Conservation (phyloP, 2,113 vertebrate genomes). For the Brachirus orientalis region DNA sequence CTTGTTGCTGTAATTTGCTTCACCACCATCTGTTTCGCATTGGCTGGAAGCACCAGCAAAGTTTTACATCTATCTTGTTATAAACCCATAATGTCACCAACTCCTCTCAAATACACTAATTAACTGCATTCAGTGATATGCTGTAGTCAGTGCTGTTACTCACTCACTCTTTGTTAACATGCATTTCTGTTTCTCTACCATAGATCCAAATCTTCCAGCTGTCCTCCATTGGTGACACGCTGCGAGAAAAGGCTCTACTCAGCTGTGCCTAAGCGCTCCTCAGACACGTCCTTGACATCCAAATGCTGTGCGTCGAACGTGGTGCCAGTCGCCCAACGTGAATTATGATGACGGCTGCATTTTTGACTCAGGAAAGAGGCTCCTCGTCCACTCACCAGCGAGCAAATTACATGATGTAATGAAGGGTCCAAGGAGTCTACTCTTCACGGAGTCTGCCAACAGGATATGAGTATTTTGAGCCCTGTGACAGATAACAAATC, state of each 20-base stretch:
- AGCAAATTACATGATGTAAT: conserved; percentile 78
- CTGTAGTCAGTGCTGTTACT: not conserved
- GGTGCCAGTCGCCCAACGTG: conserved; percentile 51
- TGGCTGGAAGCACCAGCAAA: conserved; percentile 49
- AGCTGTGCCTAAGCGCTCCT: conserved; percentile 45
- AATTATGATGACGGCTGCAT: conserved; percentile 71
- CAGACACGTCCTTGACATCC: conserved; percentile 69
- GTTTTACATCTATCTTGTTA: conserved; percentile 62
- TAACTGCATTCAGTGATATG: conserved; percentile 26
- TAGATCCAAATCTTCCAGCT: conserved; percentile 68
- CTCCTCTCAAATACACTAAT: conserved; percentile 50
- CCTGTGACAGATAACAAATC: conserved; percentile 84
- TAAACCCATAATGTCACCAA: conserved; percentile 51
- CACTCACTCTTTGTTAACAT: conserved; percentile 34
- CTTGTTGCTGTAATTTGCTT: conserved; percentile 65
- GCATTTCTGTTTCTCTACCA: conserved; percentile 38
- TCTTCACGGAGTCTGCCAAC: conserved; percentile 65
- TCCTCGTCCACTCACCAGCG: conserved; percentile 56
- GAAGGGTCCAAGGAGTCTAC: conserved; percentile 60
- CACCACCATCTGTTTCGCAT: conserved; percentile 67
- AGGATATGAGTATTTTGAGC: conserved; percentile 89
- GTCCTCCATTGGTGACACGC: conserved; percentile 61
- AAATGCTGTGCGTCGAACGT: conserved; percentile 63
- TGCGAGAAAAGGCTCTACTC: conserved; percentile 65
- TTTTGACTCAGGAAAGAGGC: conserved; percentile 56